phyloP scores from a whole-genome alignment of 2,113 vertebrate species.

The Glaucomys volans region DNA sequence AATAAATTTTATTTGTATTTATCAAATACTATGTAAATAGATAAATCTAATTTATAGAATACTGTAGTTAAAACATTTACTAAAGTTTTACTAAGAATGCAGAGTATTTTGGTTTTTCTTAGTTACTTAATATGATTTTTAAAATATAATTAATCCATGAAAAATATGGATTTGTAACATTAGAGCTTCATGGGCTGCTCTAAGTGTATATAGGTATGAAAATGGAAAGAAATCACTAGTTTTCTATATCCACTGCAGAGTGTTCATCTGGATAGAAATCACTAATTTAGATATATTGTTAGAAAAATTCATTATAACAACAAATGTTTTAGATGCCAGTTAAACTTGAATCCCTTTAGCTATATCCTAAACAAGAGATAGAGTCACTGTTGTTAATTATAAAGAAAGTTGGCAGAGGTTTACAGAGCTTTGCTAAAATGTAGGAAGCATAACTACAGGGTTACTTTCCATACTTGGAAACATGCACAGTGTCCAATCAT shows the following conservation, averaged over 20 bases:
- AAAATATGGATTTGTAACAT: not conserved
- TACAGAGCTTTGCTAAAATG: not conserved
- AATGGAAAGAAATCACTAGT: not conserved
- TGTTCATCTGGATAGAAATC: slow-evolving; percentile 62
- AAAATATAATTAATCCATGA: slow-evolving; percentile 46
- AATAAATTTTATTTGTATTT: not conserved
- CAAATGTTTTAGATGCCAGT: slow-evolving; percentile 44
- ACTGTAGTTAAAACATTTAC: not conserved
- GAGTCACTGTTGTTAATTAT: slow-evolving; percentile 39
- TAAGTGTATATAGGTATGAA: not conserved
- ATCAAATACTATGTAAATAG: not conserved
- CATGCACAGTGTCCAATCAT: slow-evolving; percentile 69
- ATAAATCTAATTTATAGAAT: not conserved
- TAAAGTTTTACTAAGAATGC: not conserved
- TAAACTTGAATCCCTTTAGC: not conserved
- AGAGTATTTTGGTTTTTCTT: not conserved
- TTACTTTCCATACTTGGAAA: slow-evolving; percentile 42
- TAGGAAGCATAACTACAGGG: not conserved
- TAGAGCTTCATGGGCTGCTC: slow-evolving; percentile 12
- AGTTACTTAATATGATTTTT: slow-evolving; percentile 41
- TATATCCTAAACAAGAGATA: not conserved
- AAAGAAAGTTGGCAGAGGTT: not conserved
- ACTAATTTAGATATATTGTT: not conserved
- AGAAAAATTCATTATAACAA: slow-evolving; percentile 25
- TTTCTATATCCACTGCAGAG: slow-evolving; percentile 70